Conservation (phyloP, 2,888 invertebrate genomes). For the Glomeris marginata region DNA sequence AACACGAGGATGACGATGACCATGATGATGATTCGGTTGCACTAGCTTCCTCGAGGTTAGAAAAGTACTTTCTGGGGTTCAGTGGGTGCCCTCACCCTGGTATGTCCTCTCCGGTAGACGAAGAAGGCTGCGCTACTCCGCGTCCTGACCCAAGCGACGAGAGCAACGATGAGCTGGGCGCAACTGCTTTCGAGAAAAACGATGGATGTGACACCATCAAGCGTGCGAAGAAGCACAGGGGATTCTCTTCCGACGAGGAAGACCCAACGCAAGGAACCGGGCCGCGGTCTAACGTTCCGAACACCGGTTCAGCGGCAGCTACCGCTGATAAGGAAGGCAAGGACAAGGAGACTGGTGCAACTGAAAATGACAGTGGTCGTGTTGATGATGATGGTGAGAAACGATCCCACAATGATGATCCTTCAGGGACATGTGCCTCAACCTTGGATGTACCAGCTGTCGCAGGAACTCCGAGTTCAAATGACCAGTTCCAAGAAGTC, state of each 20-base stretch:
- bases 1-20: slow-evolving; percentile 34
- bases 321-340: too few species aligned
- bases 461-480: too few species aligned
- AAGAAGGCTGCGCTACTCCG: background rate
- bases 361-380: too few species aligned
- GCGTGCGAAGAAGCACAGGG: slow-evolving; percentile 64
- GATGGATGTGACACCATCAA: slow-evolving; percentile 70
- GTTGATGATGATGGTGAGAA: too few species aligned
- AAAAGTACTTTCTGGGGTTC: slow-evolving; percentile 55
- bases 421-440: too few species aligned
- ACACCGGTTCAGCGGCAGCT: too few species aligned
- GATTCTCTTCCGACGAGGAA: slow-evolving; percentile 13
- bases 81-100: slow-evolving; percentile 27
- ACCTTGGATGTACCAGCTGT: too few species aligned
- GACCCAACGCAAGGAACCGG: background rate
- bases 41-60: slow-evolving; percentile 64
- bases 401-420: too few species aligned
- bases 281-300: background rate
- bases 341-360: too few species aligned
- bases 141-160: slow-evolving; percentile 6
- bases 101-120: background rate
- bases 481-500: too few species aligned
- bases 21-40: slow-evolving; percentile 47
- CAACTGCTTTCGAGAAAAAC: slow-evolving; percentile 29
- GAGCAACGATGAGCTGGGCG: slow-evolving; percentile 10